These are phyloP conservation scores for Hyperoplus lanceolatus DNA, from an alignment of 2,797 vertebrate species.

Conservation along the genomic window DNA sequence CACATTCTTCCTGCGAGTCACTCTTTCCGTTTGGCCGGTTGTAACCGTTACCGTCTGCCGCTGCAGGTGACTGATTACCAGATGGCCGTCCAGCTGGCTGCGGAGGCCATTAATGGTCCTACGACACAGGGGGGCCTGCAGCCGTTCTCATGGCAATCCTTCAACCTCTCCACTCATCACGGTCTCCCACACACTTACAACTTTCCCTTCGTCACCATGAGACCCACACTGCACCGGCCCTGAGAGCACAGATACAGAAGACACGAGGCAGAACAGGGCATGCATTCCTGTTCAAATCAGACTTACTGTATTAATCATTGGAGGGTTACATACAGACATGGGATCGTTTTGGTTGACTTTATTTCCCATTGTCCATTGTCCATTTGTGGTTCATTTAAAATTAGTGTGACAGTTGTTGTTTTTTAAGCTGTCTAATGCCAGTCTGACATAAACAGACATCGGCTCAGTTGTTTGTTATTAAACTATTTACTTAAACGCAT, in stretches of 20 bases:
- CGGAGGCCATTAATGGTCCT: conserved; percentile 89
- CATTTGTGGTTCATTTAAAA: not conserved
- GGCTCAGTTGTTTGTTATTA: not conserved
- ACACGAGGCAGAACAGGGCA: not conserved
- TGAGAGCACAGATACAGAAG: conserved; percentile 29
- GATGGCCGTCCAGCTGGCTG: conserved; percentile 85
- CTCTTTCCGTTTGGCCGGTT: not conserved
- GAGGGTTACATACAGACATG: not conserved
- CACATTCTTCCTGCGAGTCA: conserved; percentile 20
- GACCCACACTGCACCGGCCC: conserved; percentile 78
- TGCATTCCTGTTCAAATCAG: not conserved
- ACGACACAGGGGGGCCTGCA: conserved; percentile 88
- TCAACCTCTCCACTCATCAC: conserved; percentile 88
- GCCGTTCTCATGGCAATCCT: conserved; percentile 88
- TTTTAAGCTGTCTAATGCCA: not conserved
- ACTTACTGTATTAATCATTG: not conserved
- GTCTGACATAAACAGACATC: not conserved
- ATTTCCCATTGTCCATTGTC: not conserved
- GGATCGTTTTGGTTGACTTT: not conserved
- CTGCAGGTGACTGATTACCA: conserved; percentile 89
- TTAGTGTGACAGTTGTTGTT: not conserved
- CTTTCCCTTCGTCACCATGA: conserved; percentile 89
- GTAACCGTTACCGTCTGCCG: conserved; percentile 6
- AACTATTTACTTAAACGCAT: conserved; percentile 1
- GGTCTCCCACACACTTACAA: conserved; percentile 89